Evolutionary conservation across 2,113 vertebrate genomes (phyloP).

Genomic region (Myxocyprinus asiaticus): DNA sequence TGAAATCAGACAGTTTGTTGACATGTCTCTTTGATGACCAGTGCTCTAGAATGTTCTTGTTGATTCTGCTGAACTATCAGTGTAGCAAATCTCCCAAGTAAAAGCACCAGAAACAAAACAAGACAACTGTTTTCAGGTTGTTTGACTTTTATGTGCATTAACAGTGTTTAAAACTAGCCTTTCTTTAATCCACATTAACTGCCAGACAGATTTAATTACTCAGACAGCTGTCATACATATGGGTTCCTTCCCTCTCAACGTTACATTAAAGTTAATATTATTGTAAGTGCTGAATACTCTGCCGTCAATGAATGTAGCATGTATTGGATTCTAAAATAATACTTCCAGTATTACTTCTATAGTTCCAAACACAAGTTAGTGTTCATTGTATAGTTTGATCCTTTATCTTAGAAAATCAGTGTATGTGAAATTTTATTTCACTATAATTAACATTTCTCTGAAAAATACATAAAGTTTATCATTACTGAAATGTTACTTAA

Average conservation of each 20-base stretch:
- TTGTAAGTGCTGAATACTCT: conserved; percentile 58
- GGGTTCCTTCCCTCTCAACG: conserved; percentile 28
- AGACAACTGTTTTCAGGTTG: background rate
- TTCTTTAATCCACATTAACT: conserved; percentile 66
- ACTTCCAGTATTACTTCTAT: conserved; percentile 53
- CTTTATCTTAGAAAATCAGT: conserved; percentile 26
- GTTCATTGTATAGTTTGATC: conserved; percentile 44
- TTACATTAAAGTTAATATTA: conserved; percentile 54
- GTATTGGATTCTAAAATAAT: conserved; percentile 51
- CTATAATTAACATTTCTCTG: conserved; percentile 18
- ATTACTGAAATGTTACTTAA: conserved; percentile 7
- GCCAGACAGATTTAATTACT: conserved; percentile 61
- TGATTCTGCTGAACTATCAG: background rate
- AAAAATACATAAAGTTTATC: background rate
- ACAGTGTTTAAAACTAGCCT: conserved; percentile 63
- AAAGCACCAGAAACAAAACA: conserved; percentile 6
- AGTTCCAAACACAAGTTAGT: conserved; percentile 57
- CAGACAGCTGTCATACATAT: conserved; percentile 52
- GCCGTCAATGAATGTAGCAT: background rate
- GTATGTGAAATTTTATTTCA: conserved; percentile 37
- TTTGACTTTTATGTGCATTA: conserved; percentile 66
- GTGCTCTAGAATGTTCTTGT: conserved; percentile 6
- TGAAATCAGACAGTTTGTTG: conserved; percentile 9
- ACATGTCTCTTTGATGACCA: conserved; percentile 1
- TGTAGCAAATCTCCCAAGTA: background rate